Base-by-base conservation (phyloP, 2,888 invertebrate genomes). In the Meganola albula region DNA sequence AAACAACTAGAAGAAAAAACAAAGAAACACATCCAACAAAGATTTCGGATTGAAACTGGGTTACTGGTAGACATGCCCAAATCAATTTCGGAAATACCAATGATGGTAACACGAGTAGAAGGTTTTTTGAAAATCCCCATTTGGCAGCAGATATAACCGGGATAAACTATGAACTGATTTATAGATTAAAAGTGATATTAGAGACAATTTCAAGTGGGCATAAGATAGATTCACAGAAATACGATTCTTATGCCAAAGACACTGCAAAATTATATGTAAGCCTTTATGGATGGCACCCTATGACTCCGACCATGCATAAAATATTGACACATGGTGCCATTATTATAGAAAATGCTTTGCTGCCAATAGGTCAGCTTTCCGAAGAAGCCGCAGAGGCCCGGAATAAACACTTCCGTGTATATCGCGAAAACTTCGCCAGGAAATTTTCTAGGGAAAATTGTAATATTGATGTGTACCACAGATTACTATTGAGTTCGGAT, bases 261-360 rank as follows among this genome's bases (percentile, higher is more conserved):
- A 30, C 12, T 9, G 9, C n/a, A 1, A 26, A 20, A 7, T 7
- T 26, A 14, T 26, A 14, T 23, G 31, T 27, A 10, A n/a, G 8
- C 3, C 8, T 20, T 2, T 20, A 20, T 7, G 2, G 8, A 7
- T 20, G 7, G 7, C n/a, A 27, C 16, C 27, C 54, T 2, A 54
- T 60, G 57, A 34, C 57, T 21, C 51, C 58, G n/a, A 59, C 56
- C 14, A 20, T 57, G 28, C 56, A 61, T 31, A 57, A 58, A 31
- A 33, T 57, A 8, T 32, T 60, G 12, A 31, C 46, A 8, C 56
- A 58, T 44, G 31, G 31, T 5, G 24, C 36, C 8, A 27, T 21
- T 14, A 24, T 36, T 4, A 12, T 31, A 27, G 5, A 39, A 24
- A 9, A 53, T 10, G 49, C 53, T 2, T 21, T 61, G 12, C 31